Conservation (phyloP, 1,140 invertebrate species). For the Hermetia illucens region DNA sequence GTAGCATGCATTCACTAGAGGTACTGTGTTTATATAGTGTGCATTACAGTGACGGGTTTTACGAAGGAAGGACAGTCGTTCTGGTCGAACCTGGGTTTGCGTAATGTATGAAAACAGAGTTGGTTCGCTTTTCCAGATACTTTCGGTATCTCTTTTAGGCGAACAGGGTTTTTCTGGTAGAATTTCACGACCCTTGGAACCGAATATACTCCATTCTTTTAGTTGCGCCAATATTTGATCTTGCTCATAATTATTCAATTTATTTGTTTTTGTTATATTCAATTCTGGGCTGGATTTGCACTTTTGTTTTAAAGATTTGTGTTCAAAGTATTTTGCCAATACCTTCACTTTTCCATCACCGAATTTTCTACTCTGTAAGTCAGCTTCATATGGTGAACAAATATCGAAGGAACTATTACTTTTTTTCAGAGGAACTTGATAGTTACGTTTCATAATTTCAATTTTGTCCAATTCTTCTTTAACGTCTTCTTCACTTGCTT, state of each 20-base stretch:
- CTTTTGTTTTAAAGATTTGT: not conserved
- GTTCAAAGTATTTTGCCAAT: slow-evolving; percentile 40
- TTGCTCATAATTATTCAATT: slow-evolving; percentile 33
- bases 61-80: no score
- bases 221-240: slow-evolving; percentile 36
- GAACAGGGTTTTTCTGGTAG: not conserved
- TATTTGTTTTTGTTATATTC: slow-evolving; percentile 16
- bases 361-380: slow-evolving; percentile 6
- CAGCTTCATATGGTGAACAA: not conserved
- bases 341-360: slow-evolving; percentile 33
- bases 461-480: no score
- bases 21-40: no score
- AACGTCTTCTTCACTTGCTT: no score
- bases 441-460: no score
- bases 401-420: slow-evolving; percentile 1
- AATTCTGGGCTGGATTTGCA: slow-evolving; percentile 5
- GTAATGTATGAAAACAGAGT: slow-evolving; percentile 1
- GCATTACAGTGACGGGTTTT: no score
- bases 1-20: slow-evolving; percentile 3
- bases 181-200: slow-evolving; percentile 26
- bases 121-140: not conserved
- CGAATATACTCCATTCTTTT: slow-evolving; percentile 36
- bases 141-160: no score
- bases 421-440: not conserved
- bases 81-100: slow-evolving; percentile 11